phyloP scores from a whole-genome alignment of 1,140 invertebrate species.

The Dermatophagoides farinae region DNA sequence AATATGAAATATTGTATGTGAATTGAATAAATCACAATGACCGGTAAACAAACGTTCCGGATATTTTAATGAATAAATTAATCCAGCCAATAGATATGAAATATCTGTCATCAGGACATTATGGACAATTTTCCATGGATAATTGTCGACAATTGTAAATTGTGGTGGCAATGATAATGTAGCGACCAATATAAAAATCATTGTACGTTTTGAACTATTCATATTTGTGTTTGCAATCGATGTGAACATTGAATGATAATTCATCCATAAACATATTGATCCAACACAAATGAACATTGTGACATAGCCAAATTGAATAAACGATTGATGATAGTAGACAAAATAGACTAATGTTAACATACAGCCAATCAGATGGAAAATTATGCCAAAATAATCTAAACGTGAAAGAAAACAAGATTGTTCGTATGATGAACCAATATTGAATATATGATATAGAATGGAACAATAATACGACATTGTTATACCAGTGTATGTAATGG shows the following conservation, averaged over 20 bases:
- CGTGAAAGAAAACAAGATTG: neutral
- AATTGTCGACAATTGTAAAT: neutral
- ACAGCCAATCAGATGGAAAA: neutral
- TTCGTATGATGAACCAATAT: neutral
- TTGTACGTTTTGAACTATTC: neutral
- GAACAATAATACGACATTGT: neutral
- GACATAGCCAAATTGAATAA: neutral
- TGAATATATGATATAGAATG: slow-evolving; percentile 1
- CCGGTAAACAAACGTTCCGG: neutral
- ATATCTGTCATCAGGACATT: neutral
- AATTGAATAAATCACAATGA: neutral
- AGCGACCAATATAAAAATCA: neutral
- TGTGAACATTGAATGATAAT: neutral
- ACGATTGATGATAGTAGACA: neutral
- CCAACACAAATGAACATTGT: neutral
- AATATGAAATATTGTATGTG: slow-evolving; percentile 1
- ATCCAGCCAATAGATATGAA: neutral
- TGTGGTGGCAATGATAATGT: neutral
- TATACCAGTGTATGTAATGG: neutral
- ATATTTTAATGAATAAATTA: slow-evolving; percentile 1
- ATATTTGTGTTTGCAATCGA: neutral
- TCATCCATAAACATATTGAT: neutral
- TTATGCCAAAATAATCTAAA: slow-evolving; percentile 2
- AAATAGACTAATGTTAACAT: slow-evolving; percentile 7
- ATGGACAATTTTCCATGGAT: neutral